Conservation (phyloP, 2,888 invertebrate genomes). For the Xylocampa areola region DNA sequence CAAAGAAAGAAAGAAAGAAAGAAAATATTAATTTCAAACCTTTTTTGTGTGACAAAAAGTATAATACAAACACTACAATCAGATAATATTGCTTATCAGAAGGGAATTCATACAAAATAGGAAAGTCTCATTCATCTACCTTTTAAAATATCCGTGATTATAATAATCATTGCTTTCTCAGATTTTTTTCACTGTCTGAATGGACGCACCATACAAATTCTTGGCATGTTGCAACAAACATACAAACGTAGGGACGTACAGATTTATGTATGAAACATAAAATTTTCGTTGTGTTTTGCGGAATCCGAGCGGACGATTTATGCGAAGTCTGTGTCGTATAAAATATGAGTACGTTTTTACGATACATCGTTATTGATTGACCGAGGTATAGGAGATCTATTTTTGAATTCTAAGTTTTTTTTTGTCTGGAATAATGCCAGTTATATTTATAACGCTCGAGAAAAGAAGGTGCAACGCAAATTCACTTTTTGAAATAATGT, state of each 20-base stretch:
- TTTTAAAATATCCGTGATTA: neutral
- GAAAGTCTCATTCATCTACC: neutral
- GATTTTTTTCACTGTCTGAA: slow-evolving; percentile 53
- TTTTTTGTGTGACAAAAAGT: too few species aligned
- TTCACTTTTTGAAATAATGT: too few species aligned
- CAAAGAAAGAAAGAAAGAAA: too few species aligned
- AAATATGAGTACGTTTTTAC: slow-evolving; percentile 67
- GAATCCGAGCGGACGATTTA: slow-evolving; percentile 63
- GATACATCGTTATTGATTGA: slow-evolving; percentile 61
- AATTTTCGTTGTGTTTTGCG: slow-evolving; percentile 62
- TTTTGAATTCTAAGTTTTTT: slow-evolving; percentile 39
- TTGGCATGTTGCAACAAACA: slow-evolving; percentile 57
- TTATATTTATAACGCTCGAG: slow-evolving; percentile 10
- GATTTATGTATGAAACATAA: slow-evolving; percentile 64
- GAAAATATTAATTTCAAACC: too few species aligned
- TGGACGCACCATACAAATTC: slow-evolving; percentile 57
- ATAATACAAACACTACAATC: neutral
- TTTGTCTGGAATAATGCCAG: slow-evolving; percentile 41
- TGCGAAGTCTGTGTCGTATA: slow-evolving; percentile 57
- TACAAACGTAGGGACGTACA: slow-evolving; percentile 30
- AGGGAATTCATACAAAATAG: neutral
- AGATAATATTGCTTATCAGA: neutral
- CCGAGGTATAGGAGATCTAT: slow-evolving; percentile 39
- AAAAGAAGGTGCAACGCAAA: neutral
- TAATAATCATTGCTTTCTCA: slow-evolving; percentile 32